Base-by-base conservation (phyloP, 2,113 vertebrate genomes). In the Nasalis larvatus region DNA sequence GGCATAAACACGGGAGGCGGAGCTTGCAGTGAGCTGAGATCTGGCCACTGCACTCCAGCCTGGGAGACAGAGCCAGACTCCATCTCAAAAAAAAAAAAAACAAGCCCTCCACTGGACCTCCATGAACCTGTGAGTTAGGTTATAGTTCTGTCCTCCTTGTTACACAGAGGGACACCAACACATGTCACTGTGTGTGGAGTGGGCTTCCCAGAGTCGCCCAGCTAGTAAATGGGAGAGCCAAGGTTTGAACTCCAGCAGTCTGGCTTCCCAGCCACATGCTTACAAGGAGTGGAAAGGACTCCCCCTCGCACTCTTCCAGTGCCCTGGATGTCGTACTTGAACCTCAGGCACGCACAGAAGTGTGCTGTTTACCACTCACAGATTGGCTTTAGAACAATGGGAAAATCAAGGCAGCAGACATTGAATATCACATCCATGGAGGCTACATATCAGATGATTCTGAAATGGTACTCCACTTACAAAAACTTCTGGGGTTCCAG, bases 331-430 rank as follows among this genome's bases (percentile, higher is more conserved):
- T 37, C 17, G 3, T 10, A 9, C 3, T 32, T 56, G n/a, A 8
- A 12, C 21, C 7, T 27, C 32, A 12, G 4, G 16, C 2, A 9
- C 63, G 85, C 77, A 45, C 30, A 89, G n/a, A 47, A 23, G 16
- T 45, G 71, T 32, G 11, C 6, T n/a, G 37, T 71, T 91, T 58
- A 45, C 40, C n/a, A 6, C 23, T 97, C 97, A n/a, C 96, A 99
- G 99, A 98, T 99, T 91, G 99, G 99, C 47, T 99, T 99, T 91
- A 99, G 99, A 99, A 98, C 9, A 98, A 99, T 25, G 99, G 99
- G 47, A 98, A 94, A 91, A 99, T 99, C 69, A 66, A 98, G 91
- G 99, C 99, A 47, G 98, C 98, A 68, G 99, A 99, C 95, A 4
- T 98, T 3, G 98, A 98, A 60, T 99, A 98, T 73, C 99, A 98